Evolutionary conservation across 2,888 invertebrate genomes (phyloP), one percentile per base, ranked within the genome.

Genomic region (Ernsta delagoae): DNA sequence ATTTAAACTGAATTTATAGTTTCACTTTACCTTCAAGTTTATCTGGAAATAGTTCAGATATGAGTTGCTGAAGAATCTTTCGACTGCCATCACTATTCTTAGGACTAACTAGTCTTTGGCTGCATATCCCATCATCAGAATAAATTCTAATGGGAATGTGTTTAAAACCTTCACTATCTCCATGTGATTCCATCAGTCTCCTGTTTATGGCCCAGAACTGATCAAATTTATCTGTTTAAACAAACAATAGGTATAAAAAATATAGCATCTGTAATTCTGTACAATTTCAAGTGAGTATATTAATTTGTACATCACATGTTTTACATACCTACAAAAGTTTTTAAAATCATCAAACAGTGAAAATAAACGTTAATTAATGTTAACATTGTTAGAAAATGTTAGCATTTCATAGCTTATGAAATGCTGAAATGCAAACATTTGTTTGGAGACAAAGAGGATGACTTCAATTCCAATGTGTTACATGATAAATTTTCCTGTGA

Each of bases 181-280:
- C 96, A 73, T 95, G 95, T 0, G 96, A 94, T 83, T 99, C 99
- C 99, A 99, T 99, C 65, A 99, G 92, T 82, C 98, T 96, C 77
- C 98, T 95, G 86, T 99, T 99, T 9, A 99, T 97, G 3, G 98
- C 96, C 99, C 99, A 99, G 88, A 99, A 99, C 88, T 99, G 99
- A 87, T 99, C 99, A 92, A 99, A 99, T 90, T 98, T 98, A 86
- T 99, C 98, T 97, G 89, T 59, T 24, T 1, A 56, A n/a, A 31
- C 3, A 12, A 31, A 31, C 5, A 31, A 54, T 9, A 31, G 9
- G 31, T 11, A 3, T 54, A 5, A n/a, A 45, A n/a, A 45, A n/a
- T n/a, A 45, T n/a, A 45, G n/a, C 43, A 43, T 43, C 39, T 39
- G n/a, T n/a, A n/a, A n/a, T n/a, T n/a, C n/a, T n/a, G 39, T 8